phyloP scores from a whole-genome alignment of 2,113 vertebrate species.

The Oxyruncus cristatus region DNA sequence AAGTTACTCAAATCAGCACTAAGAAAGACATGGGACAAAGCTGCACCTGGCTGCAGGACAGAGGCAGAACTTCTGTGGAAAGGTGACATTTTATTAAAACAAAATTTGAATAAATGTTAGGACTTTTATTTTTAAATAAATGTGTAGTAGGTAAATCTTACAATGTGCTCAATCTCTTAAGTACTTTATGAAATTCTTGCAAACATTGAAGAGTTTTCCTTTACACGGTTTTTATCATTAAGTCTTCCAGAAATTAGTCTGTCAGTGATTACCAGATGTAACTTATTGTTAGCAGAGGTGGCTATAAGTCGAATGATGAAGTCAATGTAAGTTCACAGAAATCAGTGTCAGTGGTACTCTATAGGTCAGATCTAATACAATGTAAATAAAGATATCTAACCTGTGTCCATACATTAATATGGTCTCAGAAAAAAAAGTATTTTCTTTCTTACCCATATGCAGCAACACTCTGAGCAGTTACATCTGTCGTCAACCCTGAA shows the following conservation, averaged over 20 bases:
- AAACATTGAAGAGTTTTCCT: neutral
- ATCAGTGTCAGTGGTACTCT: neutral
- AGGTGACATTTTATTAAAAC: neutral
- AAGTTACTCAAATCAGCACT: neutral
- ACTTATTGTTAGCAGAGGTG: neutral
- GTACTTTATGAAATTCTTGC: neutral
- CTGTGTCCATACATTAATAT: neutral
- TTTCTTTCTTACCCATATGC: neutral
- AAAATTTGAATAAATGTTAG: rapidly evolving
- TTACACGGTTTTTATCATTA: neutral
- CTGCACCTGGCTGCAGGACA: neutral
- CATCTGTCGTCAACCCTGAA: neutral
- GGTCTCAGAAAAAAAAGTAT: rapidly evolving
- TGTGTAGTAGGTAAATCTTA: neutral
- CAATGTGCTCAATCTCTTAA: neutral
- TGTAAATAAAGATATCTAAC: neutral
- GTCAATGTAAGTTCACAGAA: neutral
- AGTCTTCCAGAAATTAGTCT: neutral
- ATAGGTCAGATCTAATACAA: neutral
- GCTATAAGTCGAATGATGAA: neutral
- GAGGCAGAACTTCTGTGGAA: neutral
- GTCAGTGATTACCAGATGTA: neutral
- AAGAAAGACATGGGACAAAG: neutral
- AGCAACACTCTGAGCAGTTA: neutral
- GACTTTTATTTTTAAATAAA: neutral